A percentile compares a stretch with the other conserved stretches of the same genome.
phyloP scores from a whole-genome alignment of 2,888 invertebrate species.

The Desoria tigrina region DNA sequence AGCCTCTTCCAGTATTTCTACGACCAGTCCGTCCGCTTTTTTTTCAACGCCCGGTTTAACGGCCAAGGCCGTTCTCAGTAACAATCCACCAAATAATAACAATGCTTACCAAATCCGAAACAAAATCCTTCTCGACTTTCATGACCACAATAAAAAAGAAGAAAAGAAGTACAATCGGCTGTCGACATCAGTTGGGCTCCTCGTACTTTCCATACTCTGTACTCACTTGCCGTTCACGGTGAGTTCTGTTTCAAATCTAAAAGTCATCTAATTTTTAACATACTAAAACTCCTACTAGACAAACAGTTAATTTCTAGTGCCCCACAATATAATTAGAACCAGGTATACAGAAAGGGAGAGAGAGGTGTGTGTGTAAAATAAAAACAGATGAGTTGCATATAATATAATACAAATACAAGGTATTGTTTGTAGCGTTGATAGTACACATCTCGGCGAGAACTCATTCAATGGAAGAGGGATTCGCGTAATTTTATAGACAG shows the following conservation, averaged over 20 bases:
- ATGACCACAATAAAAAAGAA: constrained; percentile 27
- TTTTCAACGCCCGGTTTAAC: constrained; percentile 46
- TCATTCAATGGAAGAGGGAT: too few relatives aligned
- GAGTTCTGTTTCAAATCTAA: constrained; percentile 19
- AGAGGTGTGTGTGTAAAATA: too few relatives aligned
- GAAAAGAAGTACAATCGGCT: constrained; percentile 36
- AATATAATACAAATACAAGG: too few relatives aligned
- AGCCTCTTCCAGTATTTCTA: constrained; percentile 45
- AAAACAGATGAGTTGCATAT: too few relatives aligned
- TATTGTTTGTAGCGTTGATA: too few relatives aligned
- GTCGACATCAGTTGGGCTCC: constrained; percentile 43
- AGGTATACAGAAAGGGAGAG: too few relatives aligned
- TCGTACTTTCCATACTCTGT: constrained; percentile 42
- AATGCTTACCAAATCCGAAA: constrained; percentile 33
- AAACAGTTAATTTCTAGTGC: too few relatives aligned
- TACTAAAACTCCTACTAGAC: background rate
- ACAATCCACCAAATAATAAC: constrained; percentile 31
- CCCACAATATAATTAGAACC: too few relatives aligned
- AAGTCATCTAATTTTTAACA: background rate
- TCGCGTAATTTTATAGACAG: too few relatives aligned
- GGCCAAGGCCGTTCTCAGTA: constrained; percentile 47
- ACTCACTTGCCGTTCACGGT: constrained; percentile 46
- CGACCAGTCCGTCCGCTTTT: constrained; percentile 38
- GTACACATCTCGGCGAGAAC: too few relatives aligned
- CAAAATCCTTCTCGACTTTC: constrained; percentile 40